Base-by-base conservation (phyloP, 1,140 invertebrate species). In the Druon quercuslanigerum region DNA sequence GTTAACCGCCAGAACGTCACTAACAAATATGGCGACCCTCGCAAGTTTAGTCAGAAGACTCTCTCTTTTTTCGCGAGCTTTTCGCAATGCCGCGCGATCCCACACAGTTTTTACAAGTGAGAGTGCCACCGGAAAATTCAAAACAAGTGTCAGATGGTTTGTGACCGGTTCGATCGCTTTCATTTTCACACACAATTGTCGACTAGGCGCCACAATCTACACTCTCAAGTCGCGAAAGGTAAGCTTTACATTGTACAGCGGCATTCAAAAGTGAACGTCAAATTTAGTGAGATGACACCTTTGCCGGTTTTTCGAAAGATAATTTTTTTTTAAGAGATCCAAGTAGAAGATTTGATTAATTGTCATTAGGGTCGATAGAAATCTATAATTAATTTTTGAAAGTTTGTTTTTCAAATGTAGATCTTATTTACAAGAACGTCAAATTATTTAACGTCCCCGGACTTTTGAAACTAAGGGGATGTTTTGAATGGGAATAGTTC, bases 211-310 rank as follows among this genome's bases (percentile, higher is more conserved):
- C 13, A 74, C 79, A 25, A 86, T 88, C 12, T 73, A 88, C 57
- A 87, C 87, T 70, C 79, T 83, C 17, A 86, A 82, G 54, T 13
- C 81, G 54, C 84, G 85, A 51, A 87, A 85, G 84, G 87, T 88
- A 74, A 80, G 77, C 75, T 25, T n/a, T 4, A 60, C 20, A 66
- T 33, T 66, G 60, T 66, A 66, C 60, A 66, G 60, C 33, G 33
- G 8, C 13, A 33, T 66, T 66, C 12, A 66, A 46, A 66, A 66
- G n/a, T 66, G n/a, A 40, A 40, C 60, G 33, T 16, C 17, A 19
- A 17, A 9, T 56, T 56, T 33, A 33, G 25, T 33, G 3, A 33
- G 25, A 5, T 33, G 25, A 25, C 25, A 33, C 2, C 25, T 33
- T 33, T 33, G 2, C 25, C 5, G 25, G 25, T 3, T 5, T 33